Conservation (phyloP, 2,888 invertebrate genomes). For the Drosophila diplacantha region DNA sequence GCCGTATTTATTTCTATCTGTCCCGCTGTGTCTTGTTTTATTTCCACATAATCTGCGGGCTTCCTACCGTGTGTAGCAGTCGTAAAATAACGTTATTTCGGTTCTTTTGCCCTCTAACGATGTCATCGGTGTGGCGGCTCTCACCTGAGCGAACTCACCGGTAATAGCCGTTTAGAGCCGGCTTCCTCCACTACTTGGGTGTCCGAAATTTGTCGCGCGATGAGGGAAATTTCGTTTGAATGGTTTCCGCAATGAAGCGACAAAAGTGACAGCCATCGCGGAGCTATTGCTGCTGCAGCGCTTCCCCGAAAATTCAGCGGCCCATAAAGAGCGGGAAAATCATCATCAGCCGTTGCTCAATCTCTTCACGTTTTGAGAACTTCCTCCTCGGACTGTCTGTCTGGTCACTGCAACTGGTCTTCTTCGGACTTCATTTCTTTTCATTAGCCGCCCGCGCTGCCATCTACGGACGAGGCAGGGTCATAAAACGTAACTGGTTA, state of each 20-base stretch:
- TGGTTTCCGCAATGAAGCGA: conserved; percentile 44
- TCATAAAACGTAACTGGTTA: conserved; percentile 70
- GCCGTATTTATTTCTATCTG: conserved; percentile 8
- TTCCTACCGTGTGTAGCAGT: conserved; percentile 52
- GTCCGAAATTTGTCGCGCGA: conserved; percentile 62
- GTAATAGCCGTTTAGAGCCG: conserved; percentile 61
- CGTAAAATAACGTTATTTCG: conserved; percentile 62
- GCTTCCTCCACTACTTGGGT: conserved; percentile 58
- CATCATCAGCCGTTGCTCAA: conserved; percentile 49
- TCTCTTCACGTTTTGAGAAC: conserved; percentile 33
- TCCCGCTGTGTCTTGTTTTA: conserved; percentile 45
- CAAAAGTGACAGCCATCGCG: conserved; percentile 22
- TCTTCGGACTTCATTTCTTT: conserved; percentile 62
- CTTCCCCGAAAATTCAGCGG: conserved; percentile 37
- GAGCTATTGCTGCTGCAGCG: conserved; percentile 27
- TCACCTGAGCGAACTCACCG: conserved; percentile 22
- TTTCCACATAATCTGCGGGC: conserved; percentile 60
- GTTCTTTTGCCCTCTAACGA: conserved; percentile 49
- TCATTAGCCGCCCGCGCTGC: conserved; percentile 58
- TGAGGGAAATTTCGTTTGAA: conserved; percentile 54
- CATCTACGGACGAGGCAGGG: conserved; percentile 52
- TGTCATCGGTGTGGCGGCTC: conserved; percentile 47
- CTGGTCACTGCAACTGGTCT: conserved; percentile 55
- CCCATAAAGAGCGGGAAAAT: conserved; percentile 36
- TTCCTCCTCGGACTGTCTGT: conserved; percentile 7